Evolutionary conservation across 2,113 vertebrate genomes (phyloP).

Genomic region (Nothobranchius furzeri): DNA sequence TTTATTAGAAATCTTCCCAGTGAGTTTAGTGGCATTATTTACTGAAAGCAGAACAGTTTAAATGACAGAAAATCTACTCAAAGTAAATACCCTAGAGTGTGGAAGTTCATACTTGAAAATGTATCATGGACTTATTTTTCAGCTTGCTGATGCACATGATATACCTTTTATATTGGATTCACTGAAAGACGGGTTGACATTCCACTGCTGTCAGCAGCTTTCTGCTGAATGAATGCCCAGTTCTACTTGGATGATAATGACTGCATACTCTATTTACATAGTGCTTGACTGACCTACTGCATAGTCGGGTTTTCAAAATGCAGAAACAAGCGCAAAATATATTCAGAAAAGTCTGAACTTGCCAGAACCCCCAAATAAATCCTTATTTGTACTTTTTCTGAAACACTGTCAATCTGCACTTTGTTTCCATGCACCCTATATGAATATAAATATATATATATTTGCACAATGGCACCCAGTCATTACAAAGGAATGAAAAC

Average conservation of each 20-base stretch:
- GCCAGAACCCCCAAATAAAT: slow-evolving; percentile 1
- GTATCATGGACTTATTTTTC: slow-evolving; percentile 14
- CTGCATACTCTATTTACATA: slow-evolving; percentile 3
- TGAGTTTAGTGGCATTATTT: slow-evolving; percentile 50
- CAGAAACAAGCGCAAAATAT: background rate
- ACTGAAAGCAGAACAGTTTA: slow-evolving; percentile 48
- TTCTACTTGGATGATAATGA: slow-evolving; percentile 16
- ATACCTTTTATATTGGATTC: slow-evolving; percentile 28
- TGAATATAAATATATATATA: slow-evolving; percentile 54
- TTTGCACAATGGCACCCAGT: slow-evolving; percentile 28
- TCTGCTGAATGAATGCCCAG: slow-evolving; percentile 38
- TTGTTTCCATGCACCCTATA: slow-evolving; percentile 27
- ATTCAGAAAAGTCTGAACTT: background rate
- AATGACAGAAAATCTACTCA: slow-evolving; percentile 34
- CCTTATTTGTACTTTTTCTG: slow-evolving; percentile 1
- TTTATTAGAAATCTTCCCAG: slow-evolving; percentile 65
- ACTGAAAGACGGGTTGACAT: slow-evolving; percentile 35
- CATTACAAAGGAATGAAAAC: slow-evolving; percentile 67
- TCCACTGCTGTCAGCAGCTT: slow-evolving; percentile 35
- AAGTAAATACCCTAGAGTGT: slow-evolving; percentile 8
- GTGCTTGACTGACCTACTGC: slow-evolving; percentile 3
- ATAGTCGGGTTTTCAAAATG: slow-evolving; percentile 23
- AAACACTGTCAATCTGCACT: slow-evolving; percentile 34
- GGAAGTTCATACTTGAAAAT: slow-evolving; percentile 1
- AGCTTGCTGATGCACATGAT: slow-evolving; percentile 35